Evolutionary conservation across 2,888 invertebrate genomes (phyloP).

Genomic region (Rhorus exstirpatorius): DNA sequence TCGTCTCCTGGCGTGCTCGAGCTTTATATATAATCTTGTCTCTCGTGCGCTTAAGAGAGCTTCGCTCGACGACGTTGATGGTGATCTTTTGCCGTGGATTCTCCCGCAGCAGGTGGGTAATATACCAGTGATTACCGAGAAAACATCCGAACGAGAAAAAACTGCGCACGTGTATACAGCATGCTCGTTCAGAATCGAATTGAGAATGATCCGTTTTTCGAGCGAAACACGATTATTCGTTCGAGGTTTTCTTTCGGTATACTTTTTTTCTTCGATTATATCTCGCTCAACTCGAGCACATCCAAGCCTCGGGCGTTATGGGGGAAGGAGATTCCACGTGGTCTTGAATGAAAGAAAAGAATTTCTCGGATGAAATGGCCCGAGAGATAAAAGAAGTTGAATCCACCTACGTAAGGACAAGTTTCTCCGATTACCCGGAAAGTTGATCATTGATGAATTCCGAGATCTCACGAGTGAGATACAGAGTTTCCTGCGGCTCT

Average conservation of each 20-base stretch:
- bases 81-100: constrained; percentile 35
- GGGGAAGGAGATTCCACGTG: constrained; percentile 24
- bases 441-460: constrained; percentile 48
- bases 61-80: constrained; percentile 27
- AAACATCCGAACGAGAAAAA: constrained; percentile 48
- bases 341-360: constrained; percentile 24
- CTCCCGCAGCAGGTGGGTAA: constrained; percentile 55
- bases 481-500: background rate
- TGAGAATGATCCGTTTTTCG: constrained; percentile 60
- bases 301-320: background rate
- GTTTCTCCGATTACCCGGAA: constrained; percentile 59
- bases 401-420: constrained; percentile 61
- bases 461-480: constrained; percentile 18
- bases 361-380: constrained; percentile 11
- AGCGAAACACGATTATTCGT: constrained; percentile 41
- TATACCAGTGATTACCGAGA: constrained; percentile 55
- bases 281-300: constrained; percentile 13
- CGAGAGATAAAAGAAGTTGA: constrained; percentile 2
- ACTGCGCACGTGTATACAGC: background rate
- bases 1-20: constrained; percentile 27
- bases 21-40: constrained; percentile 37
- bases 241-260: constrained; percentile 25
- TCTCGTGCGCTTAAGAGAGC: background rate
- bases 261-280: constrained; percentile 34
- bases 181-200: constrained; percentile 50